phyloP scores from a whole-genome alignment of 2,113 vertebrate species.

The Oncorhynchus masou region DNA sequence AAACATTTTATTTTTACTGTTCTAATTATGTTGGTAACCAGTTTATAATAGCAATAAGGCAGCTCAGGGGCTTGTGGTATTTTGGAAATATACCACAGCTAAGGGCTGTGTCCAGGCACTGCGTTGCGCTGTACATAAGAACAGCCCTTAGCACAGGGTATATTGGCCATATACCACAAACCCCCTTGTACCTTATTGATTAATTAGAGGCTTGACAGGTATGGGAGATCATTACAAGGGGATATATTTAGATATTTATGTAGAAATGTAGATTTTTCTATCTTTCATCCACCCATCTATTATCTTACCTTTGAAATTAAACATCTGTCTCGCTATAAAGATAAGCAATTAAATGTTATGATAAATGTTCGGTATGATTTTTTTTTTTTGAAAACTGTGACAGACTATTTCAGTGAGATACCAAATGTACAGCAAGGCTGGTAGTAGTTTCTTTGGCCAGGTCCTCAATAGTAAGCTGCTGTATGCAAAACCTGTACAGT shows the following conservation, averaged over 20 bases:
- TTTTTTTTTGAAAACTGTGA: slow-evolving; percentile 69
- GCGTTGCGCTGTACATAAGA: no score
- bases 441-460: slow-evolving; percentile 49
- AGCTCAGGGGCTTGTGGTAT: no score
- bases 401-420: slow-evolving; percentile 54
- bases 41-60: no score
- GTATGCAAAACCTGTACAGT: slow-evolving; percentile 26
- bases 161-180: no score
- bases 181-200: no score
- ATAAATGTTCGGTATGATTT: slow-evolving; percentile 55
- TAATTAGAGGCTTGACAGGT: slow-evolving; percentile 51
- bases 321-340: slow-evolving; percentile 48
- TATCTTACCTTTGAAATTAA: slow-evolving; percentile 45
- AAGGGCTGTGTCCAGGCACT: no score
- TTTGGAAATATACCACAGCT: no score
- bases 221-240: slow-evolving; percentile 58
- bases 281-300: slow-evolving; percentile 47
- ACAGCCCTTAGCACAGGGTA: no score
- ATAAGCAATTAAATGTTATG: slow-evolving; percentile 66
- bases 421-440: slow-evolving; percentile 60
- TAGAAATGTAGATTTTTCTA: slow-evolving; percentile 63
- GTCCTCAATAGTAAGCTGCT: slow-evolving; percentile 48
- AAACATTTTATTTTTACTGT: no score
- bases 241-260: slow-evolving; percentile 79
- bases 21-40: no score